Percentiles rank a stretch among this genome's conserved stretches.
Evolutionary conservation across 2,888 invertebrate genomes (phyloP).

Genomic region (Cryptocephalus moraei): DNA sequence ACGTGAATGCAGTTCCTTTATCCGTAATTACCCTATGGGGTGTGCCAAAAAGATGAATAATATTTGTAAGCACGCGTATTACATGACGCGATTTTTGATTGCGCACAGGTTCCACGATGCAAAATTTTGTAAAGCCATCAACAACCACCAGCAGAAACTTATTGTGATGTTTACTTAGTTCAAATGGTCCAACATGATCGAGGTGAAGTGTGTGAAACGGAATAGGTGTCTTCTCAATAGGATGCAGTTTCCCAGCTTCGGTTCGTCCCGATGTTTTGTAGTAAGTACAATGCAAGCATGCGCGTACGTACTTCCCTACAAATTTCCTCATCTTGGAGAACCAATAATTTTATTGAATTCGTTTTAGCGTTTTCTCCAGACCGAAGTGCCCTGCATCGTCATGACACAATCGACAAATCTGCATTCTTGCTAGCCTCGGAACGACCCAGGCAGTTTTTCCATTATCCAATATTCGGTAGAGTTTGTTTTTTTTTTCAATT

Average conservation of each 20-base stretch:
- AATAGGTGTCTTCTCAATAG: constrained; percentile 1
- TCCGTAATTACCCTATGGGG: constrained; percentile 8
- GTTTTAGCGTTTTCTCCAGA: constrained; percentile 11
- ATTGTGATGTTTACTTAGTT: constrained; percentile 2
- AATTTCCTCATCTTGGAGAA: constrained; percentile 16
- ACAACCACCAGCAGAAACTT: constrained; percentile 3
- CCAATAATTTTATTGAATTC: constrained; percentile 13
- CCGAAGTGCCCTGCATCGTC: too few relatives aligned
- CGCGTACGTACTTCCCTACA: constrained; percentile 9
- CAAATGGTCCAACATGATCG: constrained; percentile 7
- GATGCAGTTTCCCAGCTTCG: constrained; percentile 7
- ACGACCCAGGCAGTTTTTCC: too few relatives aligned
- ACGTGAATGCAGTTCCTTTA: constrained; percentile 1
- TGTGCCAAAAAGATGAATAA: constrained; percentile 6
- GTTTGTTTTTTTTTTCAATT: background rate
- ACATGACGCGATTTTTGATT: constrained; percentile 4
- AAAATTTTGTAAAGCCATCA: constrained; percentile 6
- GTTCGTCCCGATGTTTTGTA: constrained; percentile 9
- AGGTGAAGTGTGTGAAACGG: constrained; percentile 5
- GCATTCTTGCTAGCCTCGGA: too few relatives aligned
- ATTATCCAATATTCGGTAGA: too few relatives aligned
- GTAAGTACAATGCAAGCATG: too few relatives aligned
- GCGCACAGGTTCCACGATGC: constrained; percentile 4
- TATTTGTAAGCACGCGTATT: constrained; percentile 1
- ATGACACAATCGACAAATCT: constrained; percentile 7